These are phyloP conservation scores for Stichodactyla mertensii DNA, from an alignment of 64 coral and sea anemone genomes.

Conservation along the genomic window DNA sequence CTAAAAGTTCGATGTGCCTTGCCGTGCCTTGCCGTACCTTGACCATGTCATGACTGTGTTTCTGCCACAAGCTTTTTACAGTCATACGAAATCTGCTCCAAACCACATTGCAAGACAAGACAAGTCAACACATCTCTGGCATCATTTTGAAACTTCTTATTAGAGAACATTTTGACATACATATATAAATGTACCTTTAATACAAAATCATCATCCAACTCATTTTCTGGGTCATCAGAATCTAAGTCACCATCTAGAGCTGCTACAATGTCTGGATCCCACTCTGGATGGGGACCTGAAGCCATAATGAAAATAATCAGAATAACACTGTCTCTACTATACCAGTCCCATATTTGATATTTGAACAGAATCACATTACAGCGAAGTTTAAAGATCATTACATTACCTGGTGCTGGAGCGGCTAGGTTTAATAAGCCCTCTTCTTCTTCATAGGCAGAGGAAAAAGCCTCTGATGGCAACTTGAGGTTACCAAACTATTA, in stretches of 20 bases:
- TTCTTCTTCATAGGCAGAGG: conserved; percentile 56
- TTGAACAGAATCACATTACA: no score
- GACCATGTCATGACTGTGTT: no score
- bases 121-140: no score
- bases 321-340: not conserved
- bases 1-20: no score
- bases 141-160: not conserved
- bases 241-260: conserved; percentile 92
- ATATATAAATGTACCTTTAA: conserved; percentile 39
- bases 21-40: no score
- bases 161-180: not conserved
- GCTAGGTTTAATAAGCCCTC: conserved; percentile 91
- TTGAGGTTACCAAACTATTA: conserved; percentile 81
- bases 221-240: conserved; percentile 68
- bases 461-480: conserved; percentile 78
- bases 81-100: no score
- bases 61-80: no score
- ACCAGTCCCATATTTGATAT: no score
- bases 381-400: not conserved
- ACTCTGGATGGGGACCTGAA: conserved; percentile 75
- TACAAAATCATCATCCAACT: conserved; percentile 90
- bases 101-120: no score
- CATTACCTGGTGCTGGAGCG: conserved; percentile 66
- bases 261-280: conserved; percentile 93
- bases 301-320: not conserved